A percentile compares a stretch with the other conserved stretches of the same genome.
phyloP scores from a whole-genome alignment of 1,140 invertebrate species.

The Drosophila ercepeae region DNA sequence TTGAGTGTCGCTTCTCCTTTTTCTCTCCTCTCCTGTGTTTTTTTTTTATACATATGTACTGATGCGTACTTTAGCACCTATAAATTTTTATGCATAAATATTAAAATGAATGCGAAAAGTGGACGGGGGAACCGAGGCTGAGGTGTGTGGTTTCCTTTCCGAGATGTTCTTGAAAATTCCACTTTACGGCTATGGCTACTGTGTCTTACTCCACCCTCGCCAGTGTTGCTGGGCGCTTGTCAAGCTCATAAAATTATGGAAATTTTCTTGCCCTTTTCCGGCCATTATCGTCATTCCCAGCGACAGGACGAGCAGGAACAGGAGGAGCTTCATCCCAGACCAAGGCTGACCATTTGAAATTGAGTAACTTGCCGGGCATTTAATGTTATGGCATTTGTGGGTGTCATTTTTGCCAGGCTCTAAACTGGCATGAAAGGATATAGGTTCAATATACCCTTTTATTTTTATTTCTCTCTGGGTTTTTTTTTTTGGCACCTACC shows the following conservation, averaged over 20 bases:
- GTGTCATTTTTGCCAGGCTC: slow-evolving; percentile 41
- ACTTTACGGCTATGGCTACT: slow-evolving; percentile 58
- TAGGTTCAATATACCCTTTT: not conserved
- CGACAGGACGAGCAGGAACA: not conserved
- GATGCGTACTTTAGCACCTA: slow-evolving; percentile 75
- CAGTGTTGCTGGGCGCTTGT: slow-evolving; percentile 29
- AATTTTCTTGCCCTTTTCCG: slow-evolving; percentile 72
- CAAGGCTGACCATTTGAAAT: slow-evolving; percentile 36
- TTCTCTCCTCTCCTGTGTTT: no score
- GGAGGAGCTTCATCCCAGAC: no score
- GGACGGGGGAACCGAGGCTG: no score
- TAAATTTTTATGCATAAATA: slow-evolving; percentile 80
- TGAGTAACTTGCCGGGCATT: slow-evolving; percentile 38
- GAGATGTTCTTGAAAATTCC: slow-evolving; percentile 64
- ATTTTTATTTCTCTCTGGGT: not conserved
- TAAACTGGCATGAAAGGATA: slow-evolving; percentile 10
- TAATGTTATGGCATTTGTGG: slow-evolving; percentile 41
- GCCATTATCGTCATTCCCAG: slow-evolving; percentile 50
- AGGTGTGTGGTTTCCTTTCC: slow-evolving; percentile 51
- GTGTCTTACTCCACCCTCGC: slow-evolving; percentile 5
- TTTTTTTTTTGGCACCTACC: slow-evolving; percentile 54
- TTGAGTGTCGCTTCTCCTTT: no score
- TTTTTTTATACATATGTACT: slow-evolving; percentile 69
- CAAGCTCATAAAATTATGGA: slow-evolving; percentile 78
- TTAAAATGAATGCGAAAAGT: slow-evolving; percentile 47